A percentile compares a stretch with the other conserved stretches of the same genome.
phyloP scores from a whole-genome alignment of 1,140 invertebrate genomes.

The Frieseomelitta varia region DNA sequence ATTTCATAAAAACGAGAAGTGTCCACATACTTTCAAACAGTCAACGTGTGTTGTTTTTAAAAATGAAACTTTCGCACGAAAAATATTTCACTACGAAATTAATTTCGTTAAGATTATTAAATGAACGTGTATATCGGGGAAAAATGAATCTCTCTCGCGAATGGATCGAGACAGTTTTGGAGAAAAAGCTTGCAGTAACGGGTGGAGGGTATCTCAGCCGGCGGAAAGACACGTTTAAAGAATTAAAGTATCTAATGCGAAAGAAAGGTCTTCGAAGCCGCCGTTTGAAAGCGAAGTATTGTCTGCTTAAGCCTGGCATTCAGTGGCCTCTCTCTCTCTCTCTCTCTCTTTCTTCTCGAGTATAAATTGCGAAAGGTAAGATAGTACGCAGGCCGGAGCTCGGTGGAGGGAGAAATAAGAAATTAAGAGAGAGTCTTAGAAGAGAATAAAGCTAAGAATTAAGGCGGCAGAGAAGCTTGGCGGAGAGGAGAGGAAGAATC shows the following conservation, averaged over 20 bases:
- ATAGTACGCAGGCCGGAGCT: conserved; percentile 60
- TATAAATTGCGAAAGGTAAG: conserved; percentile 79
- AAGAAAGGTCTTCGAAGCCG: conserved; percentile 80
- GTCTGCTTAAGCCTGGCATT: conserved; percentile 81
- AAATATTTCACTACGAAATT: background rate
- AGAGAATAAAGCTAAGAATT: conserved; percentile 83
- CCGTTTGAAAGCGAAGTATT: conserved; percentile 81
- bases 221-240: conserved; percentile 78
- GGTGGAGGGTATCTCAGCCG: conserved; percentile 46
- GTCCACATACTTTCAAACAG: too few species aligned
- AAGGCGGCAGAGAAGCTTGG: conserved; percentile 76
- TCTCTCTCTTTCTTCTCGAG: conserved; percentile 56
- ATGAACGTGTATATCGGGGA: conserved; percentile 4
- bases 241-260: conserved; percentile 82
- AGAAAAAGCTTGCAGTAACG: conserved; percentile 24
- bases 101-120: background rate
- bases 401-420: conserved; percentile 80
- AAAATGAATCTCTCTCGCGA: conserved; percentile 2
- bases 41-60: background rate
- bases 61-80: background rate
- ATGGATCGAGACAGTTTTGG: conserved; percentile 42
- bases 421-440: conserved; percentile 83
- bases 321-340: conserved; percentile 70
- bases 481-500: conserved; percentile 53
- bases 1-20: too few species aligned